Percentiles rank a stretch among this genome's conserved stretches.
These are phyloP conservation scores for Latrodectus hesperus DNA, from an alignment of 2,888 invertebrate species.

Conservation along the genomic window DNA sequence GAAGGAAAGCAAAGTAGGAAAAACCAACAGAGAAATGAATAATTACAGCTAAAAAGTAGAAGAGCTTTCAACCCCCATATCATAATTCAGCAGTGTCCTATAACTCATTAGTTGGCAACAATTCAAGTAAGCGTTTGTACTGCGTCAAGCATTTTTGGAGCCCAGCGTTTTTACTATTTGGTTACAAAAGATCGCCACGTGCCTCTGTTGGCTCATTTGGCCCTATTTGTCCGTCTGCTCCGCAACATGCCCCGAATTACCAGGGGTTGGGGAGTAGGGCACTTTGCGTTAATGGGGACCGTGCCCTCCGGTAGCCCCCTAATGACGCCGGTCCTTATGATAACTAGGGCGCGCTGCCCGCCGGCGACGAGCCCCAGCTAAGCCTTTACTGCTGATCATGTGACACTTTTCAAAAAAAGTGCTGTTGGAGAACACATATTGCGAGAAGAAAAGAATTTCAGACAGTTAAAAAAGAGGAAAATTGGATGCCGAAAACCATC, in stretches of 20 bases:
- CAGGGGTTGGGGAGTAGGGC: neutral
- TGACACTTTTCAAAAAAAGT: too few relatives aligned
- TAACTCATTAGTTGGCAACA: constrained; percentile 15
- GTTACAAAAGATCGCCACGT: constrained; percentile 35
- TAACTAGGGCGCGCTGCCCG: constrained; percentile 14
- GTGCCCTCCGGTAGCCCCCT: constrained; percentile 23
- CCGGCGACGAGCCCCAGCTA: neutral
- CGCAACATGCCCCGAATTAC: constrained; percentile 31
- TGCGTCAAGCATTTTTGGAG: constrained; percentile 6
- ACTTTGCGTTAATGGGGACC: constrained; percentile 57
- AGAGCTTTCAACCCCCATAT: too few relatives aligned
- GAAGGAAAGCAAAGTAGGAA: too few relatives aligned
- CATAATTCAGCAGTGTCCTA: constrained; percentile 3
- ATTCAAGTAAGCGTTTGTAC: neutral
- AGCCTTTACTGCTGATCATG: too few relatives aligned
- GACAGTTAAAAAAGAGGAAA: too few relatives aligned
- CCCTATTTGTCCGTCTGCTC: constrained; percentile 4
- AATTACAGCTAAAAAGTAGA: too few relatives aligned
- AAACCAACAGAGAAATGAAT: too few relatives aligned
- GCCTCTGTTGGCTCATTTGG: constrained; percentile 1
- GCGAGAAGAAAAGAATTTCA: too few relatives aligned
- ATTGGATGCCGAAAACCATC: too few relatives aligned
- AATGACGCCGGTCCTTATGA: constrained; percentile 37
- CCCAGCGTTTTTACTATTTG: constrained; percentile 10
- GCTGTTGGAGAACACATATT: too few relatives aligned